Evolutionary conservation across 1,140 invertebrate species (phyloP), one percentile per base, ranked within the genome.

Genomic region (Chironomus striatipennis): DNA sequence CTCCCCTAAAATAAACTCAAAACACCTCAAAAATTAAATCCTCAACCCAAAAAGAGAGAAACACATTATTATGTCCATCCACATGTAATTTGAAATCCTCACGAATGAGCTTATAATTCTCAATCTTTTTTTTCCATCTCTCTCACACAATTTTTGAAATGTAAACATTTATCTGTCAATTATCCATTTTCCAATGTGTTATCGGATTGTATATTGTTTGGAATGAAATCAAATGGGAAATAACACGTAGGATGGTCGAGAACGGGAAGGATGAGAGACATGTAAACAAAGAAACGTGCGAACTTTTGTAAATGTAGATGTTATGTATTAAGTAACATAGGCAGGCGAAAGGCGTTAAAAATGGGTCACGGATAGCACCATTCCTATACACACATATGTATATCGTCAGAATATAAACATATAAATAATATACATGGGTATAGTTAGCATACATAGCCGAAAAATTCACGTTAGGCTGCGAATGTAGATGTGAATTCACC

Each of bases 81-180:
- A 34, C 24, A 34, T 34, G 24, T 34, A 34, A 34, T 34, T 34
- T 34, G 24, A 34, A 34, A 34, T 34, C 24, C 24, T 34, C 24
- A 34, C 24, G 47, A n/a, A n/a, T 10, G 15, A 57, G 47, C 47
- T 57, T 57, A 57, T 57, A 57, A 10, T 57, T 34, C 24, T 34
- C 24, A 34, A 34, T 34, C 24, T 34, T 34, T 34, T 15, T 57
- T 15, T 57, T 15, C 15, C 47, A n/a, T 57, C 43, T 47, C 24
- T 2, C 24, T 34, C 24, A 34, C 24, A 2, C 24, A 34, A 10
- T 57, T 57, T 57, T 57, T 57, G 8, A 57, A 57, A 57, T 57
- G 47, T 57, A 57, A 57, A 57, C 47, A 57, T 57, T 57, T 57
- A 57, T 57, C 47, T 57, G 47, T 57, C 47, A 57, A 57, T 57